phyloP scores from a whole-genome alignment of 2,113 vertebrate species.

The Colistium nudipinnis region DNA sequence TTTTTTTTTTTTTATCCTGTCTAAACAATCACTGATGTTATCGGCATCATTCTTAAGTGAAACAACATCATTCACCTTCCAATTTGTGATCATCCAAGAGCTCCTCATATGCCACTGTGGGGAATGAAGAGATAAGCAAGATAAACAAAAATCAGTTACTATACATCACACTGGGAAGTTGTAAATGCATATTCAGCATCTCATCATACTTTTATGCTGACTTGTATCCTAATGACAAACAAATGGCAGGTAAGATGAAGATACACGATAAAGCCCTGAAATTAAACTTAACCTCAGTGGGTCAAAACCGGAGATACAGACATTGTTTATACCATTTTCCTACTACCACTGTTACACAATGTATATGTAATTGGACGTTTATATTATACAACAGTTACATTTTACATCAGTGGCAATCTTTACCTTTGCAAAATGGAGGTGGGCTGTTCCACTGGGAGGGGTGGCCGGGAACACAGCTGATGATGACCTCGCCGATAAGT shows the following conservation, averaged over 20 bases:
- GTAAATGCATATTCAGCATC: background rate
- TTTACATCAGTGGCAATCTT: too few relatives aligned
- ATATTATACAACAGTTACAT: too few relatives aligned
- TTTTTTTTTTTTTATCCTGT: background rate
- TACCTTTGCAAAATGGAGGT: conserved; percentile 93
- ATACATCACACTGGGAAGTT: background rate
- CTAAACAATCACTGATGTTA: background rate
- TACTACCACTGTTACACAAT: too few relatives aligned
- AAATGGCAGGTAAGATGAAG: too few relatives aligned
- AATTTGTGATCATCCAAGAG: conserved; percentile 90
- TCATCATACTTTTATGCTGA: background rate
- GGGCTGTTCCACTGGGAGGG: conserved; percentile 94
- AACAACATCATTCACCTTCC: conserved; percentile 80
- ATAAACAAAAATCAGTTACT: conserved; percentile 9
- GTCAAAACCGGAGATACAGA: too few relatives aligned
- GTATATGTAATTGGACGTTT: too few relatives aligned
- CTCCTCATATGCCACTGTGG: conserved; percentile 89
- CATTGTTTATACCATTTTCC: too few relatives aligned
- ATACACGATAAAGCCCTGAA: background rate
- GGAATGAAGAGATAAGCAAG: conserved; percentile 22
- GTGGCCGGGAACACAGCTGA: conserved; percentile 90
- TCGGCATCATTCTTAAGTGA: too few relatives aligned
- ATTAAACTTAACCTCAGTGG: background rate
- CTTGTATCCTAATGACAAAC: background rate
- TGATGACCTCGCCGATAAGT: conserved; percentile 92